These are phyloP conservation scores for Harmothoe impar DNA, from an alignment of 2,888 invertebrate genomes.

Conservation along the genomic window DNA sequence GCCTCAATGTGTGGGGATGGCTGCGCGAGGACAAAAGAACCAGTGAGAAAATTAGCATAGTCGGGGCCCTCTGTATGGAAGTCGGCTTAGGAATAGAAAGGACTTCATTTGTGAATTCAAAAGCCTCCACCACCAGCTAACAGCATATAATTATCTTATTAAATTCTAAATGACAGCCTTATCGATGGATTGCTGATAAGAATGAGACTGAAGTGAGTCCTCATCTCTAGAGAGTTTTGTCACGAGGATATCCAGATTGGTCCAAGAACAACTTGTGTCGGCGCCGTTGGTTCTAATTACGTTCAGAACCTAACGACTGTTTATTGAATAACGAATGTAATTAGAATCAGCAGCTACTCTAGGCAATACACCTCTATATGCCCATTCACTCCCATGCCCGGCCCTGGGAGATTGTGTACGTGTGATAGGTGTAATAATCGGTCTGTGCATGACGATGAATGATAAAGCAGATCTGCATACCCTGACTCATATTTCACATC, in stretches of 20 bases:
- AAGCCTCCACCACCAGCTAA: not conserved
- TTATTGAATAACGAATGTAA: slow-evolving; percentile 17
- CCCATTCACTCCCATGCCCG: too few relatives aligned
- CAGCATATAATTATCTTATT: slow-evolving; percentile 18
- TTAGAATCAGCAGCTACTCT: not conserved
- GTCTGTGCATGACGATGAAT: not conserved
- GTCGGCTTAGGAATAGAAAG: not conserved
- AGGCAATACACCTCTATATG: too few relatives aligned
- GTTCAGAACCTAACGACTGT: not conserved
- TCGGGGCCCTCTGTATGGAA: not conserved
- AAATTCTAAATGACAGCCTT: slow-evolving; percentile 6
- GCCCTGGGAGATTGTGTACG: too few relatives aligned
- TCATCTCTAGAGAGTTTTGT: not conserved
- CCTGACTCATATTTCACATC: slow-evolving; percentile 8
- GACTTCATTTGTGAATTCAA: slow-evolving; percentile 6
- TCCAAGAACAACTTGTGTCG: not conserved
- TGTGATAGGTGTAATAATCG: too few relatives aligned
- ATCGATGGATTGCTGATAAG: not conserved
- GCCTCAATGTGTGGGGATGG: not conserved
- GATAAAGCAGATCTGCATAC: not conserved
- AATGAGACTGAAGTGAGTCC: not conserved
- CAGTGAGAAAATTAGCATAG: slow-evolving; percentile 12
- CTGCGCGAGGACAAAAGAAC: not conserved
- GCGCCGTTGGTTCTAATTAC: not conserved
- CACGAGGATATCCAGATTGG: not conserved